phyloP scores from a whole-genome alignment of 1,140 invertebrate genomes.

The Lepidurus packardi region DNA sequence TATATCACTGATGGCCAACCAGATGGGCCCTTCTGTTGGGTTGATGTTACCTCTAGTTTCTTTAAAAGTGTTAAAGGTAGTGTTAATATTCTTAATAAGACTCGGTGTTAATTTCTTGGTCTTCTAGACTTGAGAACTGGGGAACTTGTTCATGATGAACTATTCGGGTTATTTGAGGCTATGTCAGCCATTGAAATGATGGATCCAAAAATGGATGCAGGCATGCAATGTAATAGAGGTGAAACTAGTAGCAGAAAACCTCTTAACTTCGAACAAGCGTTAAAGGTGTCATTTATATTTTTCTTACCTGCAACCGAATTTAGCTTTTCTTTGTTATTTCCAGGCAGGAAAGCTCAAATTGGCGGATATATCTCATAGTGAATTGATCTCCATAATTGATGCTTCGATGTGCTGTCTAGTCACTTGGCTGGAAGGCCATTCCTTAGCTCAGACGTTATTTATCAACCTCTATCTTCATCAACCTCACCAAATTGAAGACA shows the following conservation, averaged over 20 bases:
- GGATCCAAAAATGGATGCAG: constrained; percentile 99
- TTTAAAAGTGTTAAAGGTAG: constrained; percentile 66
- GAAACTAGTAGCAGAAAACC: constrained; percentile 56
- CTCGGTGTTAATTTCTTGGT: constrained; percentile 28
- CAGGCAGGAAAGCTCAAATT: constrained; percentile 67
- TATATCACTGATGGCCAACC: constrained; percentile 20
- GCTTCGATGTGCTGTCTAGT: constrained; percentile 85
- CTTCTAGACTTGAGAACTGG: constrained; percentile 69
- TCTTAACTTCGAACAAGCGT: constrained; percentile 79
- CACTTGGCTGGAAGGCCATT: constrained; percentile 91
- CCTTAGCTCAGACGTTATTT: constrained; percentile 92
- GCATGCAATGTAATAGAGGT: constrained; percentile 89
- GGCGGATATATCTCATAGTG: constrained; percentile 60
- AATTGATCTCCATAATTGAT: constrained; percentile 77
- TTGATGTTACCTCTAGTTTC: constrained; percentile 70
- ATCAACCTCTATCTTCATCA: constrained; percentile 94
- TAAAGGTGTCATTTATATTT: constrained; percentile 52
- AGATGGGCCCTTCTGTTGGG: constrained; percentile 61
- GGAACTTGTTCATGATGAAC: constrained; percentile 80
- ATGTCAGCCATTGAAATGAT: constrained; percentile 99
- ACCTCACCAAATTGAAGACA: constrained; percentile 76
- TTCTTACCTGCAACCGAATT: constrained; percentile 37
- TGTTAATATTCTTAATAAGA: constrained; percentile 29
- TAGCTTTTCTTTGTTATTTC: background rate
- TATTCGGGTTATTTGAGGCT: constrained; percentile 93